phyloP scores from a whole-genome alignment of 2,797 vertebrate species.

The Liasis olivaceus region DNA sequence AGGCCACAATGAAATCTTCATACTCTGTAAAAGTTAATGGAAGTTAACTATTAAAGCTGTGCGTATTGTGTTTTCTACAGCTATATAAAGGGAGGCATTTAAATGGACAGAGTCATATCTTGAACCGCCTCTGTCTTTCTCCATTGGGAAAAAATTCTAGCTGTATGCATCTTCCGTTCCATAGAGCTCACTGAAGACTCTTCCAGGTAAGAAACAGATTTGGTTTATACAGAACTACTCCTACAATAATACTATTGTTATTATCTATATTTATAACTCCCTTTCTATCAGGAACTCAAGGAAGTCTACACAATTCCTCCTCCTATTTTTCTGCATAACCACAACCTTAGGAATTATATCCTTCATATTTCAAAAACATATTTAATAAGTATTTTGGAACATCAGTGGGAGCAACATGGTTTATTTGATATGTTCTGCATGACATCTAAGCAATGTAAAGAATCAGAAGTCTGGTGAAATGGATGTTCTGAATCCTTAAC shows the following conservation, averaged over 20 bases:
- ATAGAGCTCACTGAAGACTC: slow-evolving; percentile 38
- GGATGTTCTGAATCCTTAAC: background rate
- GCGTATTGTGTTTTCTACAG: slow-evolving; percentile 48
- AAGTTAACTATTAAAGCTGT: slow-evolving; percentile 93
- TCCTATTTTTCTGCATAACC: background rate
- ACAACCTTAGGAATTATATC: background rate
- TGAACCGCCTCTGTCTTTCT: slow-evolving; percentile 36
- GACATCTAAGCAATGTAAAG: background rate
- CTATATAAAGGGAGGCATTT: slow-evolving; percentile 66
- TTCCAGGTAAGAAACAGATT: slow-evolving; percentile 67
- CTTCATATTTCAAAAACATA: background rate
- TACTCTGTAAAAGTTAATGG: slow-evolving; percentile 81
- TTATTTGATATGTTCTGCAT: background rate
- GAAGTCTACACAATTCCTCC: background rate
- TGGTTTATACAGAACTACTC: background rate
- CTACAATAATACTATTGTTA: background rate
- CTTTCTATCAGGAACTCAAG: background rate
- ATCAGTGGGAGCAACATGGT: background rate
- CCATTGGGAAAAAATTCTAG: slow-evolving; percentile 9
- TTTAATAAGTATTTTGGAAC: background rate
- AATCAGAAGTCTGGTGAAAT: background rate
- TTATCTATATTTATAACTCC: background rate
- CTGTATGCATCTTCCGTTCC: slow-evolving; percentile 15
- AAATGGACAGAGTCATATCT: slow-evolving; percentile 41
- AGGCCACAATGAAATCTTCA: slow-evolving; percentile 82